Percentiles rank a stretch among this genome's conserved stretches.
Evolutionary conservation across 2,113 vertebrate genomes (phyloP).

Genomic region (Saiga tatarica): DNA sequence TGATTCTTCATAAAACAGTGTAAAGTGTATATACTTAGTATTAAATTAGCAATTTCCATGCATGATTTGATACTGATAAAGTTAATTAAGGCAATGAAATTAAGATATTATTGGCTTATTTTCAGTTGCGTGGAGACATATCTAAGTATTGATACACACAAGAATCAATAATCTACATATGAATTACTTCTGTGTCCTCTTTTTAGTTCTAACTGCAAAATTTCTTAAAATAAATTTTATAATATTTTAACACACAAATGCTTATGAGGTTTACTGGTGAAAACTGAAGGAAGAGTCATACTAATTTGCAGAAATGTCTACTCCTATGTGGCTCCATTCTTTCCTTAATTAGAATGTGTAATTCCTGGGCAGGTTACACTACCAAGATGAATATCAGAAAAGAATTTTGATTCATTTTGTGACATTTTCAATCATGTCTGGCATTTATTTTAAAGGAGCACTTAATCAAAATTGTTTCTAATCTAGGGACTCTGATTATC

Average conservation of each 20-base stretch:
- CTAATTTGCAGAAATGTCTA: background rate
- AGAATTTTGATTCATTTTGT: slow-evolving; percentile 23
- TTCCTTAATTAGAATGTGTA: background rate
- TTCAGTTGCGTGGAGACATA: background rate
- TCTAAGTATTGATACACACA: background rate
- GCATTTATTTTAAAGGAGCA: slow-evolving; percentile 29
- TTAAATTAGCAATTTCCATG: slow-evolving; percentile 72
- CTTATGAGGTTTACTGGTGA: background rate
- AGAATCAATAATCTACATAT: background rate
- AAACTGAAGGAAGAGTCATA: background rate
- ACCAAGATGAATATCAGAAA: background rate
- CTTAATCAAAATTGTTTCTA: slow-evolving; percentile 47
- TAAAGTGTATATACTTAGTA: slow-evolving; percentile 64
- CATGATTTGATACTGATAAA: slow-evolving; percentile 55
- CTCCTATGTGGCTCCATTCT: background rate
- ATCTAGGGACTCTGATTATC: slow-evolving; percentile 8
- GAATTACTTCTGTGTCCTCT: background rate
- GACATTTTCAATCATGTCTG: slow-evolving; percentile 49
- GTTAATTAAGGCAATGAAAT: slow-evolving; percentile 62
- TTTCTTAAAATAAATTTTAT: background rate
- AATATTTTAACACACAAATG: background rate
- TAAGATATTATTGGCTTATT: slow-evolving; percentile 40
- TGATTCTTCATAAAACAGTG: slow-evolving; percentile 65
- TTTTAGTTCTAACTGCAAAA: background rate
- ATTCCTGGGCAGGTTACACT: background rate